Base-by-base conservation (phyloP, 2,888 invertebrate species). In the Amblyjoppa fuscipennis region DNA sequence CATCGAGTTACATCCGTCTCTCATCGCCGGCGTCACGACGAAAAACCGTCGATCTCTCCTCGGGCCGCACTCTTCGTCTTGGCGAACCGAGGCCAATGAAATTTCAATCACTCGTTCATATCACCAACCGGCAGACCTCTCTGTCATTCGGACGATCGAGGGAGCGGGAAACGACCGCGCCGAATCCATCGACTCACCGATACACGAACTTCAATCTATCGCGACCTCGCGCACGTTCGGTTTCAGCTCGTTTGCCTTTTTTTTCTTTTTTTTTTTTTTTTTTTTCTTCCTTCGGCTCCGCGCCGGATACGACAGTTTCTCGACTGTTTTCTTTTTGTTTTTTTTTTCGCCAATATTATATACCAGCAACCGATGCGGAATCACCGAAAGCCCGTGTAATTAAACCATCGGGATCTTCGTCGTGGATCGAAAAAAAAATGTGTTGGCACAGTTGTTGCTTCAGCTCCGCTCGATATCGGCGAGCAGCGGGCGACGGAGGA, bases 371-470 rank as follows among this genome's bases (percentile, higher is more conserved):
- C 38, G n/a, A 76, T 28, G 75, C 25, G 34, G 49, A 76, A 75
- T 76, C 75, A 56, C 34, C 66, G 49, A 45, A 38, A 28, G 69
- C 56, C 34, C 84, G 66, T 66, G 76, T 81, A 81, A 84, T 81
- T 77, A 81, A 84, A 76, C 71, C 71, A 13, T 34, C 66, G 66
- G 59, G 59, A 70, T 75, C 45, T 84, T 70, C 75, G 71, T 80
- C 69, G 79, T 38, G 64, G 73, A 77, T 80, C 84, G 84, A 20
- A 20, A 20, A 20, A 84, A 81, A 68, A 59, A 80, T 59, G 66
- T 70, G 71, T 75, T 79, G 38, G 56, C 56, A 68, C 25, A 80
- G 34, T n/a, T n/a, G 20, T 34, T 49, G 28, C 11, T n/a, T n/a
- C 5, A 31, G n/a, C n/a, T 7, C 28, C 20, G 49, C 49, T 20